Conservation (phyloP, 2,113 vertebrate genomes). For the Xenopus laevis region DNA sequence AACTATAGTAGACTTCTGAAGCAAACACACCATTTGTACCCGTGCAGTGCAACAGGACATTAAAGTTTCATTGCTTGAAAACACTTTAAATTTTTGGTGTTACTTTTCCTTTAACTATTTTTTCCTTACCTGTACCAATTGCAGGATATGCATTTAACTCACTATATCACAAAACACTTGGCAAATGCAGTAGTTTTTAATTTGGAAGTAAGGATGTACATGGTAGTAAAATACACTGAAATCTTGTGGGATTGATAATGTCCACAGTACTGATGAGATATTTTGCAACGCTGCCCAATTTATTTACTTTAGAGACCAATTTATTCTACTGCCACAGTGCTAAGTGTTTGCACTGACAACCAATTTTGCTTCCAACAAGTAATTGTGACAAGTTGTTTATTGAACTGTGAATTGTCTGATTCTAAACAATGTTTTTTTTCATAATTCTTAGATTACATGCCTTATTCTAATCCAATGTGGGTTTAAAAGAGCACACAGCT, state of each 20-base stretch:
- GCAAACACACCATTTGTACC: too few relatives aligned
- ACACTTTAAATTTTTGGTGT: too few relatives aligned
- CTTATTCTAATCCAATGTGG: conserved; percentile 44
- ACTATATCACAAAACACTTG: too few relatives aligned
- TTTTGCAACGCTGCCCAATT: conserved; percentile 65
- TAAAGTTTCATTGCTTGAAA: too few relatives aligned
- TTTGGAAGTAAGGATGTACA: background rate
- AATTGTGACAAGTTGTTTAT: conserved; percentile 82
- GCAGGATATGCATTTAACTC: too few relatives aligned
- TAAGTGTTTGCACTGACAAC: conserved; percentile 75
- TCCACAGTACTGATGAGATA: conserved; percentile 61
- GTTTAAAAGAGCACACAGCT: background rate
- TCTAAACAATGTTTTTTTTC: conserved; percentile 69
- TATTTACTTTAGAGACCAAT: conserved; percentile 82
- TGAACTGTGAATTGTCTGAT: conserved; percentile 77
- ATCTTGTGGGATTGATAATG: conserved; percentile 65
- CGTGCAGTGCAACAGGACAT: too few relatives aligned
- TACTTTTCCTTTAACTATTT: too few relatives aligned
- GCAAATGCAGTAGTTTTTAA: too few relatives aligned
- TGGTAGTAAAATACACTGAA: conserved; percentile 54
- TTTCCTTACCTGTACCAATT: too few relatives aligned
- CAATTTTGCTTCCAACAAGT: conserved; percentile 72
- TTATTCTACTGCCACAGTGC: conserved; percentile 68
- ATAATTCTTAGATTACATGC: conserved; percentile 67
- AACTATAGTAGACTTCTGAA: too few relatives aligned